Percentiles rank a stretch among this genome's conserved stretches.
phyloP scores from a whole-genome alignment of 1,140 invertebrate genomes.

The Lepidurus couesii region DNA sequence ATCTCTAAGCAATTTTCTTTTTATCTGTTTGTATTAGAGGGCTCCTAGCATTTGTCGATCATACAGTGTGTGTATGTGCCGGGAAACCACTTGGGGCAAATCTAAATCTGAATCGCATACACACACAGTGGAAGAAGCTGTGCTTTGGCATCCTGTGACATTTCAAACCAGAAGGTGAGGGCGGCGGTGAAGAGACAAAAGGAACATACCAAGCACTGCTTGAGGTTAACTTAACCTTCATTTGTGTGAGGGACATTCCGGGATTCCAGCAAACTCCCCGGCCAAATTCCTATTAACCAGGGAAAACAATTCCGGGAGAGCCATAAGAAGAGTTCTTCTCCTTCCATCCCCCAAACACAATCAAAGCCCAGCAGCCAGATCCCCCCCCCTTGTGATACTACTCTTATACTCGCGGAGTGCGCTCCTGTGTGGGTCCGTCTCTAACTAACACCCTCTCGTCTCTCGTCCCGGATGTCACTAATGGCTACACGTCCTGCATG shows the following conservation, averaged over 20 bases:
- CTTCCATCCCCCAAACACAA: neutral
- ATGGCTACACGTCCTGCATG: slow-evolving; percentile 20
- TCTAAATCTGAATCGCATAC: neutral
- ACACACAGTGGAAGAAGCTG: neutral
- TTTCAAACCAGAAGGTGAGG: neutral
- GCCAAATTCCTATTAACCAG: slow-evolving; percentile 15
- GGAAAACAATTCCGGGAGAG: neutral
- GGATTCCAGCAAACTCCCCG: slow-evolving; percentile 12
- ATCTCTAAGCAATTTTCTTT: no score
- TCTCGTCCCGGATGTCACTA: slow-evolving; percentile 20
- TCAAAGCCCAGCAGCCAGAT: neutral
- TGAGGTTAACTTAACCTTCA: slow-evolving; percentile 16
- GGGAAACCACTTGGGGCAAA: neutral
- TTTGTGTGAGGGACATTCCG: neutral
- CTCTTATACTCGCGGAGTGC: neutral
- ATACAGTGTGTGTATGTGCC: neutral
- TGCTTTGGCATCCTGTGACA: neutral
- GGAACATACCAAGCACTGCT: neutral
- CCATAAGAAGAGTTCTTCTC: neutral
- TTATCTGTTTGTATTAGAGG: no score
- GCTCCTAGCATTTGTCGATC: neutral
- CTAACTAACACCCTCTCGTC: slow-evolving; percentile 17
- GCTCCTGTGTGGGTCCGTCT: neutral
- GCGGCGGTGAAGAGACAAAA: neutral
- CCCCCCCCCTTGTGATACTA: neutral